Conservation (phyloP, 2,888 invertebrate species). For the Lithophane socia region DNA sequence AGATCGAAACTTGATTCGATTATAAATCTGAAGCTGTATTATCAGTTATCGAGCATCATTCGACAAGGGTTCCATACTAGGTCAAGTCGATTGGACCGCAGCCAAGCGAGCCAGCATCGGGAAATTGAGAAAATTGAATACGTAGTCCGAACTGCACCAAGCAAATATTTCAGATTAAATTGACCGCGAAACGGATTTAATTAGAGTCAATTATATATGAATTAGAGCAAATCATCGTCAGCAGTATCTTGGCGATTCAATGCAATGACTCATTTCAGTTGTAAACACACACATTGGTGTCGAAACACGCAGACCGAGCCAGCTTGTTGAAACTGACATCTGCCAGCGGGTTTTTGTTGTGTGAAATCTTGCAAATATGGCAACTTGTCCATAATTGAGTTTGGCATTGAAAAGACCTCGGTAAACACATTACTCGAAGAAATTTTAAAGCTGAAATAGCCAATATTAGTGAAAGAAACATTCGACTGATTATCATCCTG, state of each 20-base stretch:
- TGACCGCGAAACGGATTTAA: constrained; percentile 40
- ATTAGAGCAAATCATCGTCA: constrained; percentile 57
- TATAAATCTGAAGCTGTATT: constrained; percentile 23
- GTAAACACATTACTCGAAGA: constrained; percentile 28
- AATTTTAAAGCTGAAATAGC: constrained; percentile 21
- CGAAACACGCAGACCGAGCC: constrained; percentile 35
- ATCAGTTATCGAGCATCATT: constrained; percentile 51
- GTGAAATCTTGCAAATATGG: constrained; percentile 58
- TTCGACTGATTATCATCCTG: constrained; percentile 15
- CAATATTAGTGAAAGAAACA: constrained; percentile 28
- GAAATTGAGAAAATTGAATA: constrained; percentile 41
- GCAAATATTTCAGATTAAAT: constrained; percentile 38
- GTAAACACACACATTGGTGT: constrained; percentile 57
- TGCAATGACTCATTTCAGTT: constrained; percentile 60
- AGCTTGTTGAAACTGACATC: constrained; percentile 46
- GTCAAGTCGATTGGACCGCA: constrained; percentile 60
- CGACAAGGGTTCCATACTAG: constrained; percentile 54
- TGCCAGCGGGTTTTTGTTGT: constrained; percentile 42
- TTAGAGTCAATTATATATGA: constrained; percentile 45
- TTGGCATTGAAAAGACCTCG: constrained; percentile 32
- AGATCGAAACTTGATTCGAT: constrained; percentile 15
- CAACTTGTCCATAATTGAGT: constrained; percentile 33
- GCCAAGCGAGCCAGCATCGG: constrained; percentile 48
- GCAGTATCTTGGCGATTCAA: constrained; percentile 48
- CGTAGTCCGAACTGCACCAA: constrained; percentile 19